Evolutionary conservation across 2,888 invertebrate species (phyloP).

Genomic region (Helicoverpa assulta): DNA sequence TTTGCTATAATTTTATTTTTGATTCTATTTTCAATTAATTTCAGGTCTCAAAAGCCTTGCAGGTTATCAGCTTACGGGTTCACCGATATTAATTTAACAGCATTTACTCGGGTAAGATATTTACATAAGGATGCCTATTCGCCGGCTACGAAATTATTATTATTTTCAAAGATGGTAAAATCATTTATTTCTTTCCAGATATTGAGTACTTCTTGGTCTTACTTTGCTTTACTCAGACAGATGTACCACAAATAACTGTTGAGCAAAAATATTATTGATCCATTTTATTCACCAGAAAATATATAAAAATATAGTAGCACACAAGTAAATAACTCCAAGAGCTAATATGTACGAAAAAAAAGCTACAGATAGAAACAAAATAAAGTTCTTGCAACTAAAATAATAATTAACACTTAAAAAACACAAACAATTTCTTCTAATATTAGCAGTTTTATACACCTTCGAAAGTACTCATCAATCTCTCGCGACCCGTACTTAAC

Average conservation of each 20-base stretch:
- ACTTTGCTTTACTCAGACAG: slow-evolving; percentile 74
- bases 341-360: too few relatives aligned
- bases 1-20: too few relatives aligned
- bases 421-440: neutral
- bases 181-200: slow-evolving; percentile 70
- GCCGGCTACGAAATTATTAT: too few relatives aligned
- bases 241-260: slow-evolving; percentile 59
- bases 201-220: slow-evolving; percentile 77
- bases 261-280: neutral
- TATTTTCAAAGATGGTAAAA: neutral
- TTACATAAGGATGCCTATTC: too few relatives aligned
- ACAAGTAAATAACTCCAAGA: too few relatives aligned
- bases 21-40: slow-evolving; percentile 29
- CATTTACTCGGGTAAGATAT: slow-evolving; percentile 71
- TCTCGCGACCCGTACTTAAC: slow-evolving; percentile 14
- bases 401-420: too few relatives aligned
- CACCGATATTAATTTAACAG: slow-evolving; percentile 70
- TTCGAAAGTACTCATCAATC: slow-evolving; percentile 3
- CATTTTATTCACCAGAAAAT: too few relatives aligned
- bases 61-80: slow-evolving; percentile 75
- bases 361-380: too few relatives aligned
- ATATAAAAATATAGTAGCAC: too few relatives aligned
- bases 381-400: too few relatives aligned
- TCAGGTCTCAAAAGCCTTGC: slow-evolving; percentile 75
- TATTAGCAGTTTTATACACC: neutral